Percentiles rank a stretch among this genome's conserved stretches.
phyloP scores from a whole-genome alignment of 1,140 invertebrate species.

The Archivesica marissinica region DNA sequence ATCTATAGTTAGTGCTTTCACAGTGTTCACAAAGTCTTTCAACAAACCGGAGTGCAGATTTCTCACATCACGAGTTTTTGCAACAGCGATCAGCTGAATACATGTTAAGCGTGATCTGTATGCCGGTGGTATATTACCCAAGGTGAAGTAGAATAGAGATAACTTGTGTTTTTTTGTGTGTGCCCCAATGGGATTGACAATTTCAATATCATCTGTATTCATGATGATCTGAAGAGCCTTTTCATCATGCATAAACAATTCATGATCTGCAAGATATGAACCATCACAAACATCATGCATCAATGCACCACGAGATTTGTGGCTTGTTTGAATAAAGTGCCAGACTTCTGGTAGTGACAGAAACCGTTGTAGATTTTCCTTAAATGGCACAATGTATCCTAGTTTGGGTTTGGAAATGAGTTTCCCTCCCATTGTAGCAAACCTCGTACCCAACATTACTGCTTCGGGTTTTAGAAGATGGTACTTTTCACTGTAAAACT shows the following conservation, averaged over 20 bases:
- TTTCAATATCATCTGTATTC: slow-evolving; percentile 52
- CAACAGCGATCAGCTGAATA: background rate
- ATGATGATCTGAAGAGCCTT: slow-evolving; percentile 26
- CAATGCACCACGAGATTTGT: slow-evolving; percentile 11
- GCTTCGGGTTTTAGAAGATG: background rate
- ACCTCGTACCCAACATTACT: background rate
- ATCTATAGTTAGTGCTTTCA: background rate
- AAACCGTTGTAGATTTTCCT: background rate
- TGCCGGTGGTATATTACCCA: slow-evolving; percentile 11
- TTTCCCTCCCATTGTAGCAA: background rate
- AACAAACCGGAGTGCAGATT: background rate
- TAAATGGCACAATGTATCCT: slow-evolving; percentile 43
- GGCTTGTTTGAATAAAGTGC: slow-evolving; percentile 15
- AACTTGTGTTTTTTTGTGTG: slow-evolving; percentile 17
- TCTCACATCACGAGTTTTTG: background rate
- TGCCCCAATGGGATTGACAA: slow-evolving; percentile 45
- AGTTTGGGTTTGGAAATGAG: background rate
- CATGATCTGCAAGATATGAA: background rate
- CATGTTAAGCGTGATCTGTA: slow-evolving; percentile 5
- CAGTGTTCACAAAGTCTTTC: background rate
- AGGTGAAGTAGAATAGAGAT: background rate
- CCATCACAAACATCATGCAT: slow-evolving; percentile 54
- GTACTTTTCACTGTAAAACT: too few relatives aligned
- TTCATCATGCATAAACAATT: slow-evolving; percentile 16
- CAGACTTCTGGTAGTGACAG: slow-evolving; percentile 37